Conservation (phyloP, 1,140 invertebrate genomes). For the Tribolium madens region DNA sequence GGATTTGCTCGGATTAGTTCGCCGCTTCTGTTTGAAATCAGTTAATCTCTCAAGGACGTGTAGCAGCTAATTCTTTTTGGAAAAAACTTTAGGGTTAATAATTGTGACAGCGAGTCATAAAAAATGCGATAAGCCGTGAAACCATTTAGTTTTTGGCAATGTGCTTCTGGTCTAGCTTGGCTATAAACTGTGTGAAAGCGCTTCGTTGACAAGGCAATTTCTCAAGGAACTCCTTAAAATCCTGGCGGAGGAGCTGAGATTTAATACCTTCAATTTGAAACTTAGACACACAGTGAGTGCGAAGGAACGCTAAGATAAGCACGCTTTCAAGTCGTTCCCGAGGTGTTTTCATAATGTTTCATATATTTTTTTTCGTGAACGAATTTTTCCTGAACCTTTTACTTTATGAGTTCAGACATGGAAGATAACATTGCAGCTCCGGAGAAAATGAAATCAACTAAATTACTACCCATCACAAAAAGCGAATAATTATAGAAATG, state of each 20-base stretch:
- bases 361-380: conserved; percentile 34
- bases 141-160: conserved; percentile 37
- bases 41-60: neutral
- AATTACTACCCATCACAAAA: conserved; percentile 4
- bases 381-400: conserved; percentile 30
- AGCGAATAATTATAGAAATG: neutral
- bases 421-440: neutral
- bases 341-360: conserved; percentile 44
- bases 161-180: conserved; percentile 26
- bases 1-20: conserved; percentile 12
- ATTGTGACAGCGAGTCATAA: conserved; percentile 9
- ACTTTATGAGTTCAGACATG: conserved; percentile 25
- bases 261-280: conserved; percentile 53
- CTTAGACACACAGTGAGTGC: conserved; percentile 47
- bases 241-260: conserved; percentile 46
- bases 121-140: conserved; percentile 32
- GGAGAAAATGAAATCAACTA: conserved; percentile 17
- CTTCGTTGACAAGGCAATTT: conserved; percentile 52
- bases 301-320: conserved; percentile 44
- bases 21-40: neutral
- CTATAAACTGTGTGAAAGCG: conserved; percentile 46
- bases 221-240: conserved; percentile 50
- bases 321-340: conserved; percentile 43
- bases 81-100: neutral
- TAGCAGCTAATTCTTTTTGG: neutral